Conservation (phyloP, 2,113 vertebrate genomes). For the Bothrops jararaca region DNA sequence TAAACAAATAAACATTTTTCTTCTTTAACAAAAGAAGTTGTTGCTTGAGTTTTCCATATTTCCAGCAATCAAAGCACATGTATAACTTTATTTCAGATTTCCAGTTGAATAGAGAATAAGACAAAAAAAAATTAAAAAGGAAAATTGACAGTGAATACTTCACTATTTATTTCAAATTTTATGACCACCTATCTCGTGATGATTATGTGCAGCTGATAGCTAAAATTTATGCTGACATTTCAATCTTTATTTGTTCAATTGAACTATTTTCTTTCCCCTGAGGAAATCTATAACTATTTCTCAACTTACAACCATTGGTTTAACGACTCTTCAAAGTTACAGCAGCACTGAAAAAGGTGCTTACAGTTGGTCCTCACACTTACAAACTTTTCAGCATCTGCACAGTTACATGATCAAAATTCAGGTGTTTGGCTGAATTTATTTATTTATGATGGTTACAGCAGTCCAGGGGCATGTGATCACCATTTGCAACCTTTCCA, state of each 20-base stretch:
- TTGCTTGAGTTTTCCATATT: not conserved
- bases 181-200: not conserved
- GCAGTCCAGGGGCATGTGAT: not conserved
- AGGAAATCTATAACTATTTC: not conserved
- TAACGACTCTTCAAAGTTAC: not conserved
- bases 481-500: not conserved
- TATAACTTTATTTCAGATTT: not conserved
- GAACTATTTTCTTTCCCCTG: not conserved
- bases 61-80: not conserved
- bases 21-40: not conserved
- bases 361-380: not conserved
- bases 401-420: not conserved
- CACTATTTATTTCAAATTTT: not conserved
- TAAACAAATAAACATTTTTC: not conserved
- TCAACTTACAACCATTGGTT: not conserved
- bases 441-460: not conserved
- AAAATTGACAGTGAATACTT: too few species aligned
- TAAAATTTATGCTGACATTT: not conserved
- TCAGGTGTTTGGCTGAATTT: not conserved
- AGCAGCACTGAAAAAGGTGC: not conserved
- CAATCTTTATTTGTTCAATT: not conserved
- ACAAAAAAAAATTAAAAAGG: not conserved
- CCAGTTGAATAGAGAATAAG: not conserved
- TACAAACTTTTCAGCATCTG: not conserved
- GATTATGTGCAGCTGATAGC: not conserved